Percentiles rank a stretch among this genome's conserved stretches.
These are phyloP conservation scores for Zeuzera pyrina DNA, from an alignment of 2,888 invertebrate genomes.

Conservation along the genomic window DNA sequence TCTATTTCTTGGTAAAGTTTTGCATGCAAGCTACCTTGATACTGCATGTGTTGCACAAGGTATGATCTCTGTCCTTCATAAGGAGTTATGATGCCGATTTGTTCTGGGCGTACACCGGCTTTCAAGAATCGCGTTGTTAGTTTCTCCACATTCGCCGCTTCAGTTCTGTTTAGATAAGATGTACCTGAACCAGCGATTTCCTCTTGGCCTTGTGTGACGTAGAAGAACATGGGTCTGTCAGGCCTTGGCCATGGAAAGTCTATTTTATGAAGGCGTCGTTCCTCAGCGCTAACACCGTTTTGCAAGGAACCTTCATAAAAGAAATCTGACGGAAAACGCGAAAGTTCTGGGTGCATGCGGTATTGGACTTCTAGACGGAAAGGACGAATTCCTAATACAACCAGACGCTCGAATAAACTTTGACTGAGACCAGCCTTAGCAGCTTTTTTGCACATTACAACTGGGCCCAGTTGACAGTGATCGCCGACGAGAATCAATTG, in stretches of 20 bases:
- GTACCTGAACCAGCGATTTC: constrained; percentile 99
- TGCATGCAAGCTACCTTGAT: constrained; percentile 96
- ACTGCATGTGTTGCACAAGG: constrained; percentile 98
- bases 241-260: constrained; percentile 98
- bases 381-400: constrained; percentile 96
- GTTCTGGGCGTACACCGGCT: constrained; percentile 96
- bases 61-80: constrained; percentile 99
- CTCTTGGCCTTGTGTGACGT: constrained; percentile 98
- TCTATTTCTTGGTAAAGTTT: constrained; percentile 99
- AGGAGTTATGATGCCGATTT: constrained; percentile 99
- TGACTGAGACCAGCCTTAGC: constrained; percentile 97
- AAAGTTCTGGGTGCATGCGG: constrained; percentile 98
- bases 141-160: constrained; percentile 99
- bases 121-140: constrained; percentile 95
- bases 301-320: constrained; percentile 99
- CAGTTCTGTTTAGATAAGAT: constrained; percentile 97
- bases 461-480: constrained; percentile 98
- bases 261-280: constrained; percentile 88
- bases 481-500: constrained; percentile 98
- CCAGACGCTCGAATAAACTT: constrained; percentile 96
- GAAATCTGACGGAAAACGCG: constrained; percentile 98
- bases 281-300: constrained; percentile 98
- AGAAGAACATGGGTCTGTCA: constrained; percentile 99
- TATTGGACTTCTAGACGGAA: constrained; percentile 98
- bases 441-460: constrained; percentile 99